Evolutionary conservation across 2,888 invertebrate genomes (phyloP), one percentile per base, ranked within the genome.

Genomic region (Cistogaster globosa): DNA sequence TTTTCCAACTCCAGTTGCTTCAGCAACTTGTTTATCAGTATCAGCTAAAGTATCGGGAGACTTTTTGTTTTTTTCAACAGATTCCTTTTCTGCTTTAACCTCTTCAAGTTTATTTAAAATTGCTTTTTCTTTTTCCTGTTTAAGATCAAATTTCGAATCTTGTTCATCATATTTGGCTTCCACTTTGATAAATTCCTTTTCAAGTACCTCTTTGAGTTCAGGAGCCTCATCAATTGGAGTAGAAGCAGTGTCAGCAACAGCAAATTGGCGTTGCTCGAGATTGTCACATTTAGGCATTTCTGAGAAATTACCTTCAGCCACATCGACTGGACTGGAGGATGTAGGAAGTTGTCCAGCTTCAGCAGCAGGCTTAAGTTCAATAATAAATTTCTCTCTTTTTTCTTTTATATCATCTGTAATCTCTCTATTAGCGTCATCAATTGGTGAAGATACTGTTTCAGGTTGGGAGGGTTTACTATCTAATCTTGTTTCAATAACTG

Each of bases 381-480:
- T 62, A n/a, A n/a, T 3, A 20, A 81, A 74, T 11, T 68, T 48
- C 16, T 77, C 72, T 22, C 68, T 81, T 16, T 77, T 77, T 1
- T 14, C 11, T n/a, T 72, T 72, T 1, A 67, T 9, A 12, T 62
- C 58, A 1, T 55, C 62, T 75, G 45, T 20, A 16, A 63, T 4
- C 0, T 57, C 80, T 57, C 62, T 84, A 2, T 87, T 74, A 0
- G 89, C 91, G 68, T 88, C 88, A n/a, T 92, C 92, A 20, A 91
- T 88, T 6, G 91, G 91, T 5, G 91, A 89, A 2, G 91, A 91
- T 51, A 87, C 88, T 1, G 89, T 89, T 57, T 88, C 87, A 18
- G 60, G 12, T 51, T 68, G 14, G 4, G 26, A 62, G 1, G n/a
- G 51, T 20, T 45, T 86, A 72, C 53, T 80, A 16, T 71, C 36